Evolutionary conservation across 1,140 invertebrate genomes (phyloP).

Genomic region (Probaryconus sp.): DNA sequence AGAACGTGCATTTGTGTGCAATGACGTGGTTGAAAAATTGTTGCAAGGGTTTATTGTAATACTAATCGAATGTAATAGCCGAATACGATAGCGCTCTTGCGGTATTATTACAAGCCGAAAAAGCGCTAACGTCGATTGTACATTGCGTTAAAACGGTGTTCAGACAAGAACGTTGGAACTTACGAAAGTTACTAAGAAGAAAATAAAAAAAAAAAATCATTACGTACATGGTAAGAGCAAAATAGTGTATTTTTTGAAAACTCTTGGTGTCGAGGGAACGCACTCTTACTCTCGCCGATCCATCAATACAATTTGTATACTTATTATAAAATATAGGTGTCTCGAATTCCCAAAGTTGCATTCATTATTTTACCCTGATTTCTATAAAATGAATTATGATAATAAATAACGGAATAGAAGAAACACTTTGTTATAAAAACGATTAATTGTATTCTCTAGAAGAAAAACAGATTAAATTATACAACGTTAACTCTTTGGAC

Average conservation of each 20-base stretch:
- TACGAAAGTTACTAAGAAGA: conserved; percentile 61
- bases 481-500: too few species aligned
- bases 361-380: background rate
- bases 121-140: conserved; percentile 55
- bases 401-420: too few species aligned
- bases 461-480: too few species aligned
- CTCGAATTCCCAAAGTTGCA: conserved; percentile 48
- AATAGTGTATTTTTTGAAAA: conserved; percentile 66
- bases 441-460: too few species aligned
- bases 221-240: conserved; percentile 60
- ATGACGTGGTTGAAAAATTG: background rate
- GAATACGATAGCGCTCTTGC: conserved; percentile 49
- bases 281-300: conserved; percentile 64
- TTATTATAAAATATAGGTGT: conserved; percentile 65
- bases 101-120: conserved; percentile 40
- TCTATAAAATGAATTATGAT: background rate
- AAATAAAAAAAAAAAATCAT: conserved; percentile 39
- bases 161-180: conserved; percentile 61
- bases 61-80: conserved; percentile 51
- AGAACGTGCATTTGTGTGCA: conserved; percentile 1
- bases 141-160: conserved; percentile 59
- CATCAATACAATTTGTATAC: conserved; percentile 65
- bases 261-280: conserved; percentile 64
- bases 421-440: too few species aligned
- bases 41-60: conserved; percentile 48